These are phyloP conservation scores for Astatotilapia flaviijosephi DNA, from an alignment of 2,113 vertebrate species.

Conservation along the genomic window DNA sequence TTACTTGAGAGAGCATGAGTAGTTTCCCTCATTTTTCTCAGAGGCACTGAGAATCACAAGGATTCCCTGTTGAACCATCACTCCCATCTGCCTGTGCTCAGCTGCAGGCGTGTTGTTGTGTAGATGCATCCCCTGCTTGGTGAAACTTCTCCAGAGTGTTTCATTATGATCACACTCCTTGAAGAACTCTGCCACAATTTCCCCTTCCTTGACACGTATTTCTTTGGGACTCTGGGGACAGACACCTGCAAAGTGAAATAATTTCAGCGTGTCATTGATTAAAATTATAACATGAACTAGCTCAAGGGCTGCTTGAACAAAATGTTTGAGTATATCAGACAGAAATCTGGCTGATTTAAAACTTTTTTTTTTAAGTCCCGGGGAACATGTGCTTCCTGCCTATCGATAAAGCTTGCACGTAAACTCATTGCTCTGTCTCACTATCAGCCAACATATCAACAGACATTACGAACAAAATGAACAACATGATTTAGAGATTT, in stretches of 20 bases:
- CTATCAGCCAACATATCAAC: background rate
- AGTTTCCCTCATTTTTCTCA: constrained; percentile 36
- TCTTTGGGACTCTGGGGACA: fast-evolving
- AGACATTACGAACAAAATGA: background rate
- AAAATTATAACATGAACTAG: background rate
- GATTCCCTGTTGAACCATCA: background rate
- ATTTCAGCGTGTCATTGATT: background rate
- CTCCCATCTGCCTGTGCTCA: background rate
- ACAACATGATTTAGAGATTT: background rate
- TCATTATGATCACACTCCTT: fast-evolving
- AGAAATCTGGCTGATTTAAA: background rate
- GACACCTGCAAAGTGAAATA: background rate
- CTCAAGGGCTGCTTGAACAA: background rate
- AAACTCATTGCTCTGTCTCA: background rate
- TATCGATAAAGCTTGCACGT: background rate
- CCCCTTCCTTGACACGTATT: fast-evolving
- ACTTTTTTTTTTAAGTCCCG: background rate
- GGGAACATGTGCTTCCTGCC: background rate
- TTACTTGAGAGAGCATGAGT: constrained; percentile 39
- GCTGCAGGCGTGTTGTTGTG: background rate
- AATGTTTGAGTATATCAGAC: background rate
- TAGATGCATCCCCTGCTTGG: background rate
- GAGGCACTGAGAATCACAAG: constrained; percentile 29
- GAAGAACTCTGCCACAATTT: background rate
- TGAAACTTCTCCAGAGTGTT: constrained; percentile 18